A percentile compares a stretch with the other conserved stretches of the same genome.
phyloP scores from a whole-genome alignment of 92 coral and sea anemone genomes.

The Umimayanthus kanabou region DNA sequence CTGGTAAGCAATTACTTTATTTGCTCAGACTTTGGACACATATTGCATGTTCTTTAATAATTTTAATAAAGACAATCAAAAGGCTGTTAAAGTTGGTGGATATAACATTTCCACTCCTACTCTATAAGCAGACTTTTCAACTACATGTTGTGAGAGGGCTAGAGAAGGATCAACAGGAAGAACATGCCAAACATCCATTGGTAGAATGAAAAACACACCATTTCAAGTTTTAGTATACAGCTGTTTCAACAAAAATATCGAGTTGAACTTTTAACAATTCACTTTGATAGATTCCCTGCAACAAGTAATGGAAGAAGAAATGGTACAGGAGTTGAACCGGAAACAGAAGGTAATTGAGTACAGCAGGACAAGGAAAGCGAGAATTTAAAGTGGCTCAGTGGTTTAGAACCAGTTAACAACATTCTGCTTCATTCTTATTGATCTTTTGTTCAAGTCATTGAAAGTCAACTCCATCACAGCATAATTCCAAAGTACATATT shows the following conservation, averaged over 20 bases:
- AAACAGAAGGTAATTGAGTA: slow-evolving; percentile 56
- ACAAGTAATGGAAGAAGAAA: slow-evolving; percentile 92
- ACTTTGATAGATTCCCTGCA: slow-evolving; percentile 61
- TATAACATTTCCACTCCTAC: too few relatives aligned
- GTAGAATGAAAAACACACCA: neutral
- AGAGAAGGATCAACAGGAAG: too few relatives aligned
- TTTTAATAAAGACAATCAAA: neutral
- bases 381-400: neutral
- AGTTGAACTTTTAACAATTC: neutral
- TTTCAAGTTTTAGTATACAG: neutral
- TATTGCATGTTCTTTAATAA: neutral
- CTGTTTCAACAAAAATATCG: neutral
- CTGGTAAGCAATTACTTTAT: neutral
- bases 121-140: too few relatives aligned
- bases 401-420: neutral
- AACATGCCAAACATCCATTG: too few relatives aligned
- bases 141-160: too few relatives aligned
- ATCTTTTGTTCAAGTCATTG: too few relatives aligned
- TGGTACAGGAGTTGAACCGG: slow-evolving; percentile 73
- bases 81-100: neutral
- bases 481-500: too few relatives aligned
- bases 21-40: neutral
- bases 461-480: too few relatives aligned
- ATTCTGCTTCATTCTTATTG: neutral
- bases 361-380: neutral